A percentile compares a stretch with the other conserved stretches of the same genome.
phyloP scores from a whole-genome alignment of 2,113 vertebrate species.

The Siniperca chuatsi region DNA sequence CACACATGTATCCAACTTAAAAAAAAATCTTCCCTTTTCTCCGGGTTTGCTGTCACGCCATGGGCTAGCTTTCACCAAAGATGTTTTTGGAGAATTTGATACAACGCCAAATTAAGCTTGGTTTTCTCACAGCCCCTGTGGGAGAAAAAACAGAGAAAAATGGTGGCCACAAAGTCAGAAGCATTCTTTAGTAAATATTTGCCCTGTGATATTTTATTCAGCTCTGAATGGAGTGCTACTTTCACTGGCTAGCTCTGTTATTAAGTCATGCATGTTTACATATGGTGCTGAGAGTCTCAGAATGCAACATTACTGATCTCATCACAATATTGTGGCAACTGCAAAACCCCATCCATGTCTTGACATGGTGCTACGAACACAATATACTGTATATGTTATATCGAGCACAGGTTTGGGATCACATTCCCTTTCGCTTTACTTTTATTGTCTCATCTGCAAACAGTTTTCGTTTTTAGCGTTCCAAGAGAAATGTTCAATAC shows the following conservation, averaged over 20 bases:
- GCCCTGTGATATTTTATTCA: slow-evolving; percentile 46
- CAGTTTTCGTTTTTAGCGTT: slow-evolving; percentile 40
- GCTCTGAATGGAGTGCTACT: slow-evolving; percentile 25
- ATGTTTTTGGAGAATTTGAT: not conserved
- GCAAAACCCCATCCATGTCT: slow-evolving; percentile 14
- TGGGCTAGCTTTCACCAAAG: slow-evolving; percentile 58
- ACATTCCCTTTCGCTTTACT: slow-evolving; percentile 23
- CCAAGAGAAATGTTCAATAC: slow-evolving; percentile 40
- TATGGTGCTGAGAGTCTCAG: not conserved
- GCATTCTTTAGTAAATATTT: slow-evolving; percentile 68
- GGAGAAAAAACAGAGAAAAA: slow-evolving; percentile 4
- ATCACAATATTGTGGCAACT: slow-evolving; percentile 11
- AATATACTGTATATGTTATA: slow-evolving; percentile 16
- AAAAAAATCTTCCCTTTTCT: not conserved
- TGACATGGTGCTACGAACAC: slow-evolving; percentile 1
- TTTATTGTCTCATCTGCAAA: slow-evolving; percentile 69
- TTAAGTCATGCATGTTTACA: slow-evolving; percentile 12
- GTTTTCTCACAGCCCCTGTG: slow-evolving; percentile 3
- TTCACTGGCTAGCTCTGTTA: slow-evolving; percentile 1
- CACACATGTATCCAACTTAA: slow-evolving; percentile 47
- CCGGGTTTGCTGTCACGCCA: slow-evolving; percentile 11
- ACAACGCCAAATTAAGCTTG: slow-evolving; percentile 29
- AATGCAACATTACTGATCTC: slow-evolving; percentile 11
- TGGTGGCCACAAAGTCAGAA: slow-evolving; percentile 22
- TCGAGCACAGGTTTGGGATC: slow-evolving; percentile 25